Conservation (phyloP, 2,113 vertebrate genomes). For the Rhea pennata region DNA sequence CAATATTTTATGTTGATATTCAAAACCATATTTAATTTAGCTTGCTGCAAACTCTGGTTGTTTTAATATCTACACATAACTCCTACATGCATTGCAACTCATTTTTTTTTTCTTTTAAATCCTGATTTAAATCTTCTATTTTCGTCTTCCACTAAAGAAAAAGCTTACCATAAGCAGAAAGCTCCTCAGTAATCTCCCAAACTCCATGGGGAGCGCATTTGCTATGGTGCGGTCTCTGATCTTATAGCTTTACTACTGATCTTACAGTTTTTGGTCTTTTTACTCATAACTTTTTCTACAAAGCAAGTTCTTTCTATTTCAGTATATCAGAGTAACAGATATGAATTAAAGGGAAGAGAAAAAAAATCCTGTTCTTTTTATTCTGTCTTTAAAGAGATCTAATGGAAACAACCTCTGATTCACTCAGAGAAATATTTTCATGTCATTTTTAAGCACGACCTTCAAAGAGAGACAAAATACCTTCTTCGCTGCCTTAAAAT, state of each 20-base stretch:
- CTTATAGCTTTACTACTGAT: not conserved
- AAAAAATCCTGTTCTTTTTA: not conserved
- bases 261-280: constrained; percentile 25
- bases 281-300: not conserved
- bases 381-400: constrained; percentile 11
- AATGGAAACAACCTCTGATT: constrained; percentile 9
- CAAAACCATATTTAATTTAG: not conserved
- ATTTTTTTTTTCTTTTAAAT: not conserved
- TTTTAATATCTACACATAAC: not conserved
- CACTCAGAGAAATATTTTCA: constrained; percentile 14
- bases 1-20: not conserved
- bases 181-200: constrained; percentile 15
- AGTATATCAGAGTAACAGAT: constrained; percentile 5
- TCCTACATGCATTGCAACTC: not conserved
- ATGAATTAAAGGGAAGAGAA: not conserved
- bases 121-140: constrained; percentile 16
- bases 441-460: not conserved
- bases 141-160: not conserved
- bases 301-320: constrained; percentile 1
- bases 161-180: constrained; percentile 32
- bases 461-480: constrained; percentile 23
- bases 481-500: not conserved
- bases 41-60: not conserved
- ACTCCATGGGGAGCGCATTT: constrained; percentile 34
- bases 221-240: constrained; percentile 22